phyloP scores from a whole-genome alignment of 1,140 invertebrate genomes.

The Batillaria attramentaria region DNA sequence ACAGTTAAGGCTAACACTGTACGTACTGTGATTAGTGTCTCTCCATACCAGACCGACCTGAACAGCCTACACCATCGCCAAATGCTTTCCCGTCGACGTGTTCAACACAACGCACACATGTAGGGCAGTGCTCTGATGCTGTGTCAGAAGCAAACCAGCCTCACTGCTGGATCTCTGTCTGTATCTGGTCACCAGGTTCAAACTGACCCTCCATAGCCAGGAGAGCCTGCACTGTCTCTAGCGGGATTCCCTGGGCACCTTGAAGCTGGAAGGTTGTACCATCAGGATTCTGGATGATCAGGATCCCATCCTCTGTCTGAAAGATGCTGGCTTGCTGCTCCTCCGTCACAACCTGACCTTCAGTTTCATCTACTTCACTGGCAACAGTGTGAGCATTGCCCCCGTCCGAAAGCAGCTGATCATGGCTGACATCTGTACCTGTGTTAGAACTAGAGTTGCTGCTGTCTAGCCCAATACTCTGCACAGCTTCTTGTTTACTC shows the following conservation, averaged over 20 bases:
- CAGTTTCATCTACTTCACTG: slow-evolving; percentile 15
- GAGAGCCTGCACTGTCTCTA: slow-evolving; percentile 68
- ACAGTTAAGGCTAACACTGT: too few species aligned
- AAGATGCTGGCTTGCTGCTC: slow-evolving; percentile 52
- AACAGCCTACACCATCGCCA: too few species aligned
- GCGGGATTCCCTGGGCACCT: slow-evolving; percentile 57
- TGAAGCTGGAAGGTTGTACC: slow-evolving; percentile 65
- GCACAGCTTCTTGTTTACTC: background rate
- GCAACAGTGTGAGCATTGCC: background rate
- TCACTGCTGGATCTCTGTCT: slow-evolving; percentile 37
- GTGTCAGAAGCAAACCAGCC: background rate
- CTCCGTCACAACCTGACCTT: slow-evolving; percentile 17
- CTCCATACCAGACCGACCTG: too few species aligned
- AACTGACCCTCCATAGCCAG: slow-evolving; percentile 57
- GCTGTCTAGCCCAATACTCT: background rate
- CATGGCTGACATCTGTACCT: background rate
- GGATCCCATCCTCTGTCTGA: slow-evolving; percentile 64
- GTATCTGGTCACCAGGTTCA: slow-evolving; percentile 29
- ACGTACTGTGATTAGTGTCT: too few species aligned
- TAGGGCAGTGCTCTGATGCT: background rate
- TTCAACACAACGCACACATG: too few species aligned
- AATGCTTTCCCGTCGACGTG: too few species aligned
- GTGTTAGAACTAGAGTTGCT: too few species aligned
- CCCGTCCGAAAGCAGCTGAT: background rate
- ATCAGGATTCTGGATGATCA: slow-evolving; percentile 62